Evolutionary conservation across 2,113 vertebrate genomes (phyloP), one percentile per base, ranked within the genome.

Genomic region (Charadrius vociferus): DNA sequence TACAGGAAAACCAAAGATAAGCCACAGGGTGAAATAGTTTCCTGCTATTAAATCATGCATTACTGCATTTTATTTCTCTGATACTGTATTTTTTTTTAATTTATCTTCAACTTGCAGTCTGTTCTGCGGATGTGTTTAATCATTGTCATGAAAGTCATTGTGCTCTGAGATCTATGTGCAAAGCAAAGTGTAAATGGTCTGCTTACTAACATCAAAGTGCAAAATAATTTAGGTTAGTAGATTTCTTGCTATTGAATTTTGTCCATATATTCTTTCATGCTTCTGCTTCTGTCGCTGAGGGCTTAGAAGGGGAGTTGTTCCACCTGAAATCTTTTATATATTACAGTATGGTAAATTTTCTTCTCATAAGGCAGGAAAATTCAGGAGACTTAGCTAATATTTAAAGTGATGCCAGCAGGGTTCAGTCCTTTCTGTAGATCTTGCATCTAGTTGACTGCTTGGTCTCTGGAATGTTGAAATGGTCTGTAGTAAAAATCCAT

Each of bases 201-300:
- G 79, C 92, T 97, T 96, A 55, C 61, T 90, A 88, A 88, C 85
- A 89, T 90, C 84, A 72, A 96, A 97, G 43, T 72, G 29, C 65
- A 90, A 89, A 91, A 95, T 73, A 96, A 66, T 9, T 29, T 47
- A 68, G 22, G 41, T 52, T 90, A 79, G 92, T 95, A 88, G 75
- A 93, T 95, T 94, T 90, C 82, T 86, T 90, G 43, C 34, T 84
- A 63, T 89, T 95, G 91, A 97, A 93, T 94, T 95, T 59, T 89
- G 7, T 81, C 30, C 71, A 75, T 56, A 43, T 78, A 29, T 29
- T 61, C 39, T 65, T 95, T 93, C 80, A 53, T 5, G 39, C 50
- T 72, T 96, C 62, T 79, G 43, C 65, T 92, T 91, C 86, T 52
- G 26, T 85, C 82, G 24, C 47, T 70, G 88, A 37, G 26, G 88